Base-by-base conservation (phyloP, 2,888 invertebrate genomes). In the Coenonympha glycerion region DNA sequence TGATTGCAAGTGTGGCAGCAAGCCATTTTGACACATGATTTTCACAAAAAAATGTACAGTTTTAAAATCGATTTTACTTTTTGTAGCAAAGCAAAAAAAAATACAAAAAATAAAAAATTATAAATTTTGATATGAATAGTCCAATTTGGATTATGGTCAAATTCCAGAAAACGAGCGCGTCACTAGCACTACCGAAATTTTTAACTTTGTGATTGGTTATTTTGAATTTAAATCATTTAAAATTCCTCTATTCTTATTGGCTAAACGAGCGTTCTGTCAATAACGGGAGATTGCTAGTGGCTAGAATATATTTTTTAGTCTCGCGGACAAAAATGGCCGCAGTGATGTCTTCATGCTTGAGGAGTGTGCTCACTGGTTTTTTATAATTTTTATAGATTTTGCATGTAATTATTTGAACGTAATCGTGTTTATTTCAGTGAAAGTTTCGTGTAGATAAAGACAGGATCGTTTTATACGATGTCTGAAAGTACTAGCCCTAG, bases 241-340 rank as follows among this genome's bases (percentile, higher is more conserved):
- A 15, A 33, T 31, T 33, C 21, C 19, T 9, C 15, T 3, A 44
- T 15, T 44, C 33, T 11, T 19, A 58, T 58, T 57, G 58, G 58
- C 45, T 41, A 37, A 54, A 46, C 42, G 46, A 24, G 13, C 46
- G 31, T 34, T 19, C 51, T 60, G 60, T 59, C 61, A 61, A 42
- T 44, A 53, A 52, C 40, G 36, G 33, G 53, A 18, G 15, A 34
- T 19, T 59, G 36, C 61, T 45, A 76, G 81, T 79, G 78, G 78
- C 52, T 50, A 16, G 44, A 52, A 48, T 58, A 42, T 49, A 40
- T 59, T 57, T 58, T 65, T 56, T 62, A 71, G 70, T 76, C 79
- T 83, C 85, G 84, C 85, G 83, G 83, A 84, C 71, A 79, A 86
- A 86, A 85, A 86, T 86, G 86, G 86, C 84, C 73, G 84, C 76